Conservation (phyloP, 23 tunicate genomes). For the Halocynthia aurantium region DNA sequence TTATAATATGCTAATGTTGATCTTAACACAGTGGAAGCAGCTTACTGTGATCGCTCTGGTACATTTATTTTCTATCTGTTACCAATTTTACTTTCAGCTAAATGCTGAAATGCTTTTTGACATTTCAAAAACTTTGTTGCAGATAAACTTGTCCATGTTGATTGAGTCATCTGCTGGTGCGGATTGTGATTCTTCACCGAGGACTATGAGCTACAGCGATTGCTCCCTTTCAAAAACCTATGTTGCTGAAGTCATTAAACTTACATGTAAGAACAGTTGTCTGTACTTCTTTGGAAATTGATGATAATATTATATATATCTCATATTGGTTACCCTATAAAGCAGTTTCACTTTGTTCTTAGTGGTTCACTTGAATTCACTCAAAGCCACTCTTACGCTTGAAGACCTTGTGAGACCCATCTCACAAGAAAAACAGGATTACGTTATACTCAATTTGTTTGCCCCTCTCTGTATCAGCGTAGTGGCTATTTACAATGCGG, state of each 20-base stretch:
- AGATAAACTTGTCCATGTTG: conserved; percentile 5
- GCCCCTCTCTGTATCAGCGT: conserved; percentile 5
- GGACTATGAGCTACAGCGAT: background rate
- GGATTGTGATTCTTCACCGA: conserved; percentile 11
- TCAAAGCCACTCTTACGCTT: conserved; percentile 6
- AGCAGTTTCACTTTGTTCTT: background rate
- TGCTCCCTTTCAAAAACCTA: background rate
- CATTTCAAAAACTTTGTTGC: background rate
- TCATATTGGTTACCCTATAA: background rate
- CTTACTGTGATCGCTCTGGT: no score
- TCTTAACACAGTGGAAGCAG: no score
- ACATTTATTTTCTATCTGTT: no score
- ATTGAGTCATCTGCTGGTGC: conserved; percentile 3
- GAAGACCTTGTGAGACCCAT: conserved; percentile 5
- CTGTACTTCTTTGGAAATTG: background rate
- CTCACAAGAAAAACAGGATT: conserved; percentile 3
- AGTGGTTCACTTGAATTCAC: conserved; percentile 16
- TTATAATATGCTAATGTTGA: background rate
- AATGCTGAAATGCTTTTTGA: background rate
- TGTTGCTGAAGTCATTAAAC: background rate
- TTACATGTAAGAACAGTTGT: conserved; percentile 1
- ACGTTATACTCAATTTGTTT: conserved; percentile 15
- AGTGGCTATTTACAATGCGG: background rate
- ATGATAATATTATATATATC: background rate
- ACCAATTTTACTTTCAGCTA: no score